These are phyloP conservation scores for Calameuta pallipes DNA, from an alignment of 2,888 invertebrate genomes.

Conservation along the genomic window DNA sequence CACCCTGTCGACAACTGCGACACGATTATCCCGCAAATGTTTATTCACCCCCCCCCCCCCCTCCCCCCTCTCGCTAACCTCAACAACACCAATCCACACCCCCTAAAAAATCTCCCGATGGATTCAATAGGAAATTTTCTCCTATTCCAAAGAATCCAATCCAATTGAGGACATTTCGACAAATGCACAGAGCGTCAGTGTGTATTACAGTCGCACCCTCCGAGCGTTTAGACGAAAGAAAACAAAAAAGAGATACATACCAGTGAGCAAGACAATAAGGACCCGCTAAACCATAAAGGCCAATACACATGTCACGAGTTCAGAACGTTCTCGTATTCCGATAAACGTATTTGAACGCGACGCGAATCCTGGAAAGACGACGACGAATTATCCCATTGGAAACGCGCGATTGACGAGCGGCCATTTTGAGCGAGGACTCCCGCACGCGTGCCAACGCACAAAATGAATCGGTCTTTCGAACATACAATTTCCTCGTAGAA, in stretches of 20 bases:
- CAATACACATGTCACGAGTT: neutral
- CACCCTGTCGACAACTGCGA: constrained; percentile 62
- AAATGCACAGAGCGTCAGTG: neutral
- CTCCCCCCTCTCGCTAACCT: neutral
- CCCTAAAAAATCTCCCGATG: neutral
- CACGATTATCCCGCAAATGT: neutral
- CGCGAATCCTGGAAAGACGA: too few species aligned
- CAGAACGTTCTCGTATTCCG: neutral
- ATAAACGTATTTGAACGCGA: too few species aligned
- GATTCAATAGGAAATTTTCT: neutral
- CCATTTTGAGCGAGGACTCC: neutral
- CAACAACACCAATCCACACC: neutral
- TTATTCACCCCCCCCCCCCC: neutral
- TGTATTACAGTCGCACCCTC: neutral
- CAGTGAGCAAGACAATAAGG: neutral
- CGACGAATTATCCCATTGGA: neutral
- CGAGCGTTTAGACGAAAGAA: neutral
- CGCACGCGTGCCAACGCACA: neutral
- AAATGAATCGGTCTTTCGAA: neutral
- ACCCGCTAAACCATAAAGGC: neutral
- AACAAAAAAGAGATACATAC: neutral
- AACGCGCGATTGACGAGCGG: neutral
- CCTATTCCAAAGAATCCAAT: neutral
- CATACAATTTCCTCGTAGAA: neutral
- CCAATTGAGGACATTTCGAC: neutral